Evolutionary conservation across 92 coral and sea anemone species (phyloP).

Genomic region (Micromussa lordhowensis): DNA sequence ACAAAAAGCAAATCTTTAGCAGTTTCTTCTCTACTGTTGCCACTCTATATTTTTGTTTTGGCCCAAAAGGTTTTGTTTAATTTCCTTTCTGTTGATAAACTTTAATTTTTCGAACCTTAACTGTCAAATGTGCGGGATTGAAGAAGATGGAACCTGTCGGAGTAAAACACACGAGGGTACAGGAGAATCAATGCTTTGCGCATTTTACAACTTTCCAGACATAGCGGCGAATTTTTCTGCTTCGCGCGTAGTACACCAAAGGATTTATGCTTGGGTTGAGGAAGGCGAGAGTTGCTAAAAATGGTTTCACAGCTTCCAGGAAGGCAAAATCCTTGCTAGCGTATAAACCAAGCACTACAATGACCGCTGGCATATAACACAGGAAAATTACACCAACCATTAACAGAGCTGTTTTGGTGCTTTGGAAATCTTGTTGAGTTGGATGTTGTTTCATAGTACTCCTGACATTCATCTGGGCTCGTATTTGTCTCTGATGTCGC

Average conservation of each 20-base stretch:
- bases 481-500: background rate
- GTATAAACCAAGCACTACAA: background rate
- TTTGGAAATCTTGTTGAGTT: background rate
- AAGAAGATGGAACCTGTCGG: too few relatives aligned
- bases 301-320: background rate
- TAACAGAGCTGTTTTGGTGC: background rate
- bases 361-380: background rate
- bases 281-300: background rate
- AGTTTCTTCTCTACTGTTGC: too few relatives aligned
- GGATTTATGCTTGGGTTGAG: slow-evolving; percentile 1
- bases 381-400: background rate
- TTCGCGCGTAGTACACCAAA: background rate
- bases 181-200: too few relatives aligned
- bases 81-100: too few relatives aligned
- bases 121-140: too few relatives aligned
- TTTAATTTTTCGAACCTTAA: too few relatives aligned
- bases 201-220: slow-evolving; percentile 5
- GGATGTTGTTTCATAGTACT: background rate
- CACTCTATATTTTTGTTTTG: too few relatives aligned
- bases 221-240: slow-evolving; percentile 12
- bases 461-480: background rate
- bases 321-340: background rate
- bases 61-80: too few relatives aligned
- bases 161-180: too few relatives aligned
- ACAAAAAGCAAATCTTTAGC: too few relatives aligned